phyloP scores from a whole-genome alignment of 2,113 vertebrate species.

The Onychostoma macrolepis region DNA sequence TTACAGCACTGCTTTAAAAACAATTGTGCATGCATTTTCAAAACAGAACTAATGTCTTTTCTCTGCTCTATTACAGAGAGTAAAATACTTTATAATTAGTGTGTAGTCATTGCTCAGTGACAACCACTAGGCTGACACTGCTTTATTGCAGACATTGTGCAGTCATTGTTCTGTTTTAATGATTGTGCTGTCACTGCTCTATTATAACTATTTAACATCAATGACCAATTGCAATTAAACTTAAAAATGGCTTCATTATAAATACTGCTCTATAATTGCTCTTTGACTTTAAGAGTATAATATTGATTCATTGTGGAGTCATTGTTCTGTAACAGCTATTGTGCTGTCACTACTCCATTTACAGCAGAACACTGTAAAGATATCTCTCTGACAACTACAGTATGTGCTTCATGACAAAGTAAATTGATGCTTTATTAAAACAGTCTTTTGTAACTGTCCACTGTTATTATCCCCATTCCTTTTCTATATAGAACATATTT shows the following conservation, averaged over 20 bases:
- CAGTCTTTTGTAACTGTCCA: neutral
- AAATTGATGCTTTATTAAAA: neutral
- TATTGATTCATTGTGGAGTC: neutral
- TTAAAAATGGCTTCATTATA: neutral
- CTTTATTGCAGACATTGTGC: constrained; percentile 6
- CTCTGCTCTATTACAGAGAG: neutral
- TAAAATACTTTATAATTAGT: constrained; percentile 2
- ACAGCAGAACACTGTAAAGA: neutral
- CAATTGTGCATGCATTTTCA: neutral
- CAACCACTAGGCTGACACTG: constrained; percentile 9
- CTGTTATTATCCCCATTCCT: neutral
- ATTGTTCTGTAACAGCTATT: neutral
- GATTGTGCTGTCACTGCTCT: neutral
- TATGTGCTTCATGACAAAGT: neutral
- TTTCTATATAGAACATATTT: neutral
- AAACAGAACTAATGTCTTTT: neutral
- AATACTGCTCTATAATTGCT: neutral
- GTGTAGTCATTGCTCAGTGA: constrained; percentile 4
- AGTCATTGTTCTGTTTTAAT: neutral
- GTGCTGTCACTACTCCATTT: neutral
- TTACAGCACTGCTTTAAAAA: neutral
- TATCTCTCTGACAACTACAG: neutral
- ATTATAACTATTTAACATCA: constrained; percentile 7
- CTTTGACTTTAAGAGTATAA: neutral
- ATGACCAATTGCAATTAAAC: neutral